A percentile compares a stretch with the other conserved stretches of the same genome.
phyloP scores from a whole-genome alignment of 1,140 invertebrate genomes.

The Hylaeus volcanicus region DNA sequence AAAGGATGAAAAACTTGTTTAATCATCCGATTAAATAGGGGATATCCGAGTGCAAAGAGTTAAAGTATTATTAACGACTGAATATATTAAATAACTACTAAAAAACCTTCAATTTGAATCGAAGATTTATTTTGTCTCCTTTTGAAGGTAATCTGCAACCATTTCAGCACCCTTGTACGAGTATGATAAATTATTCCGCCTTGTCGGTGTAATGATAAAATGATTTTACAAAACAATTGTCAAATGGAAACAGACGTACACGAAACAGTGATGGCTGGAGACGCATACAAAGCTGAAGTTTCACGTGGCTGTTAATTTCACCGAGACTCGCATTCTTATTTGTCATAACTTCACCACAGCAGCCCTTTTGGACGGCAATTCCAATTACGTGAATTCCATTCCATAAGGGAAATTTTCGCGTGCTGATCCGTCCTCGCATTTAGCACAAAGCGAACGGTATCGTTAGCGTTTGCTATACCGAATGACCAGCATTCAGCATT shows the following conservation, averaged over 20 bases:
- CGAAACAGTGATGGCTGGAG: not conserved
- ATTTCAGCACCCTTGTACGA: no score
- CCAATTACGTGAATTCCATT: conserved; percentile 28
- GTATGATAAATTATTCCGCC: not conserved
- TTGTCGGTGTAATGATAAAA: not conserved
- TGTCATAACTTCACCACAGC: not conserved
- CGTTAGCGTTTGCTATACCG: conserved; percentile 40
- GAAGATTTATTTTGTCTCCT: no score
- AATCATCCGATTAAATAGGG: no score
- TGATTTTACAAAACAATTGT: no score
- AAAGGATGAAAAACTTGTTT: no score
- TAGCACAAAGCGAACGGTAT: conserved; percentile 30
- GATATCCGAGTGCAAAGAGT: no score
- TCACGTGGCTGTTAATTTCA: not conserved
- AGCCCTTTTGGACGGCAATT: conserved; percentile 15
- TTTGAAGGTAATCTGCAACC: no score
- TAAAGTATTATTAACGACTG: no score
- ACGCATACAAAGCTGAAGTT: no score
- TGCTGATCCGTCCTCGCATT: conserved; percentile 19
- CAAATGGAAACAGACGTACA: not conserved
- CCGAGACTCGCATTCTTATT: no score
- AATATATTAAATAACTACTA: no score
- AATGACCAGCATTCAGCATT: conserved; percentile 23
- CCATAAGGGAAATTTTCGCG: conserved; percentile 9
- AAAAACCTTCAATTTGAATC: no score